Evolutionary conservation across 2,113 vertebrate genomes (phyloP).

Genomic region (Henicopernis longicauda): DNA sequence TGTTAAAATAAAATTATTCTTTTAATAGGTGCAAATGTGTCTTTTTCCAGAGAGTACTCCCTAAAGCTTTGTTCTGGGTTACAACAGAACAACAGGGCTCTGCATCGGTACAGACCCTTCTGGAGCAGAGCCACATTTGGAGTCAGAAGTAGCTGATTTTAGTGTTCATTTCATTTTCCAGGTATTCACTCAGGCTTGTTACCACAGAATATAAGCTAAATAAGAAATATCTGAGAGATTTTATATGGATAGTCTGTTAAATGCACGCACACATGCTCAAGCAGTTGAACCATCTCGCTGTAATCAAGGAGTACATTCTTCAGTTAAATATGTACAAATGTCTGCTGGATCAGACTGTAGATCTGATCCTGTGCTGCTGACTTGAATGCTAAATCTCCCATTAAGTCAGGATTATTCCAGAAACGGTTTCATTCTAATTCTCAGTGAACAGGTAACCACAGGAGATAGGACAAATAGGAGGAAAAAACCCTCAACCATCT

Average conservation of each 20-base stretch:
- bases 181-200: background rate
- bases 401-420: background rate
- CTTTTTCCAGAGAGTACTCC: background rate
- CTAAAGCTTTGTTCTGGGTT: background rate
- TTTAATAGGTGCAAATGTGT: background rate
- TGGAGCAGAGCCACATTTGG: background rate
- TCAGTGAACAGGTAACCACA: background rate
- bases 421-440: background rate
- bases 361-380: background rate
- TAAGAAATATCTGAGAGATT: background rate
- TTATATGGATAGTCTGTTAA: background rate
- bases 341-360: background rate
- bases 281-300: background rate
- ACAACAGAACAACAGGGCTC: background rate
- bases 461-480: background rate
- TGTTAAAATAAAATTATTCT: background rate
- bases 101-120: fast-evolving
- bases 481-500: background rate
- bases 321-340: background rate
- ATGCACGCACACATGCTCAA: fast-evolving
- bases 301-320: background rate
- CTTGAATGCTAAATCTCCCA: background rate
- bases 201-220: background rate
- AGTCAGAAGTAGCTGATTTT: background rate
- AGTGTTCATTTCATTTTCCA: background rate